Evolutionary conservation across 2,888 invertebrate species (phyloP).

Genomic region (Apamea crenata): DNA sequence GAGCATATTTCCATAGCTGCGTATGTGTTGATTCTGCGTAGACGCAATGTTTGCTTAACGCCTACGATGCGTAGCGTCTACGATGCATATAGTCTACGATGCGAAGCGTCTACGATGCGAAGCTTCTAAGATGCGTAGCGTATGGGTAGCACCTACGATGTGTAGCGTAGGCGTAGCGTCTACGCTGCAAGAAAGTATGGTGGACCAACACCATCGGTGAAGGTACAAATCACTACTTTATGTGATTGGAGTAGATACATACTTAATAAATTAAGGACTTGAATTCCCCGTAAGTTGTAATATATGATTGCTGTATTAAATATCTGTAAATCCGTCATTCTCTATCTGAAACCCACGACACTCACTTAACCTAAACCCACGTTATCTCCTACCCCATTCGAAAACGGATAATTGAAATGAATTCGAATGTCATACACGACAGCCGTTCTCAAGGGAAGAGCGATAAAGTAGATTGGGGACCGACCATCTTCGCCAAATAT

Average conservation of each 20-base stretch:
- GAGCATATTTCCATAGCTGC: neutral
- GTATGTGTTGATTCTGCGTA: neutral
- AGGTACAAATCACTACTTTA: neutral
- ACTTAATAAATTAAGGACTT: neutral
- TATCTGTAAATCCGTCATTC: neutral
- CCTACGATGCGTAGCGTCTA: neutral
- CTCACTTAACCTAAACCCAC: neutral
- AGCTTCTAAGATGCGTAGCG: neutral
- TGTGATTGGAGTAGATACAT: neutral
- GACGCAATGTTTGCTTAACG: neutral
- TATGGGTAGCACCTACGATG: neutral
- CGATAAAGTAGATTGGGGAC: conserved; percentile 58
- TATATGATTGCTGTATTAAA: neutral
- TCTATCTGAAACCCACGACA: neutral
- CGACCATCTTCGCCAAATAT: conserved; percentile 46
- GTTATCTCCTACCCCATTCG: conserved; percentile 29
- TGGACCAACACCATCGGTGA: neutral
- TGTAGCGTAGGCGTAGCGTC: neutral
- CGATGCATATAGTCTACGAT: neutral
- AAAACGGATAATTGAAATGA: conserved; percentile 22
- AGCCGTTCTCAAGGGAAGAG: conserved; percentile 29
- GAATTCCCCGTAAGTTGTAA: neutral
- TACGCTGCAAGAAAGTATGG: neutral
- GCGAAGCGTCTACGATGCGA: neutral
- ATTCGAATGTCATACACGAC: conserved; percentile 32